Base-by-base conservation (phyloP, 2,113 vertebrate genomes). In the Spilogale gracilis region DNA sequence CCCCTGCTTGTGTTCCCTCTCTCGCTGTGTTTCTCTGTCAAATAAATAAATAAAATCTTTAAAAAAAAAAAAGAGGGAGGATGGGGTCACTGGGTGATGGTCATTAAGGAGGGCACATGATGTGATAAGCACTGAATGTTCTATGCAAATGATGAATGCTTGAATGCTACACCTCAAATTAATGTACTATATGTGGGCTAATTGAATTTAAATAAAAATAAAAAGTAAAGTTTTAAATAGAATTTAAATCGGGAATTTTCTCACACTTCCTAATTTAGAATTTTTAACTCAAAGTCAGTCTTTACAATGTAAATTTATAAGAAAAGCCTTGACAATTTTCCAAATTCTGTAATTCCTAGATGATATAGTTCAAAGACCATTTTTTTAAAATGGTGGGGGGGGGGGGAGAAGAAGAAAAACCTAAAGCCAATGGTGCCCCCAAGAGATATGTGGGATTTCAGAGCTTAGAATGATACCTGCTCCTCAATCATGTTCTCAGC, bases 171-270 rank as follows among this genome's bases (percentile, higher is more conserved):
- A 65, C 16, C 63, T 14, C 5, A 32, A 65, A 65, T 6, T 65
- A 65, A 65, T 12, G 27, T 65, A 32, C 12, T 65, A 14, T 65
- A 65, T 32, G 63, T 32, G 63, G 27, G 30, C 63, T 65, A 65
- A 65, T 16, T 65, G 30, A 65, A 65, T 30, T 65, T 14, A 65
- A 65, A 65, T 32, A 65, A 65, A 65, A 65, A 65, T 67, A 21
- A 60, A 65, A 67, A 58, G 17, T 58, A 18, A 58, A 67, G 30
- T 32, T 67, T 94, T 81, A 88, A 80, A 48, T 18, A 54, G 30
- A 74, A 85, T 67, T 94, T 86, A 84, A 89, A 45, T 56, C 20
- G 58, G 17, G 38, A 88, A 94, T 52, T 93, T 93, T 78, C 56
- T 96, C 25, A 73, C 7, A 83, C n/a, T 87, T 79, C 4, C 38